Conservation (phyloP, 2,113 vertebrate species). For the Brachyhypopomus gauderio region DNA sequence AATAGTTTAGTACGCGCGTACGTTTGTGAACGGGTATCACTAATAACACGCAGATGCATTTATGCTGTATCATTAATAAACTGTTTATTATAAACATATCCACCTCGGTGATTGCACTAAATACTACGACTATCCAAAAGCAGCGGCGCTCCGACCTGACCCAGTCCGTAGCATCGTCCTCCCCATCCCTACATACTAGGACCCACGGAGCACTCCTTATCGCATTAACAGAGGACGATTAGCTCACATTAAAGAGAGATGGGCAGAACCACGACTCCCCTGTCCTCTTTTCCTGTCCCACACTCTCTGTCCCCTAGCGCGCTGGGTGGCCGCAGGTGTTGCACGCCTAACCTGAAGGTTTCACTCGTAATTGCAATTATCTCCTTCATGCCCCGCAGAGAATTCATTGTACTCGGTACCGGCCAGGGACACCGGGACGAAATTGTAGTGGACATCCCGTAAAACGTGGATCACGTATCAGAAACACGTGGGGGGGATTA, state of each 20-base stretch:
- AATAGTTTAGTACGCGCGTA: conserved; percentile 8
- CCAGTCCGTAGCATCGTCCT: too few species aligned
- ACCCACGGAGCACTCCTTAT: conserved; percentile 40
- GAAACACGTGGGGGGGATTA: conserved; percentile 73
- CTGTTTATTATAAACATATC: too few species aligned
- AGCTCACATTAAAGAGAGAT: conserved; percentile 65
- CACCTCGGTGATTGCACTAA: not conserved
- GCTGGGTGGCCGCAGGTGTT: conserved; percentile 76
- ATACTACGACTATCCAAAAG: too few species aligned
- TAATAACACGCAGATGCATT: not conserved
- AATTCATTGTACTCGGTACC: conserved; percentile 45
- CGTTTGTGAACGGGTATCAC: not conserved
- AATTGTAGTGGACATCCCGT: conserved; percentile 57
- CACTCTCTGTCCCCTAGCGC: not conserved
- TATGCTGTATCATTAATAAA: not conserved
- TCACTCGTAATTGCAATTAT: conserved; percentile 64
- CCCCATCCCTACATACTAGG: conserved; percentile 4
- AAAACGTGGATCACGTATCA: conserved; percentile 67
- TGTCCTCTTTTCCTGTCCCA: conserved; percentile 34
- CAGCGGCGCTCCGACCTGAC: too few species aligned
- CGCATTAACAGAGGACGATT: conserved; percentile 58
- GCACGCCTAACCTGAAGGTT: conserved; percentile 67
- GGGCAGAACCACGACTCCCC: conserved; percentile 57
- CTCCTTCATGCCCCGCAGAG: conserved; percentile 45
- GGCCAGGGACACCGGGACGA: conserved; percentile 47